Evolutionary conservation across 2,113 vertebrate genomes (phyloP).

Genomic region (Aphyosemion australe): DNA sequence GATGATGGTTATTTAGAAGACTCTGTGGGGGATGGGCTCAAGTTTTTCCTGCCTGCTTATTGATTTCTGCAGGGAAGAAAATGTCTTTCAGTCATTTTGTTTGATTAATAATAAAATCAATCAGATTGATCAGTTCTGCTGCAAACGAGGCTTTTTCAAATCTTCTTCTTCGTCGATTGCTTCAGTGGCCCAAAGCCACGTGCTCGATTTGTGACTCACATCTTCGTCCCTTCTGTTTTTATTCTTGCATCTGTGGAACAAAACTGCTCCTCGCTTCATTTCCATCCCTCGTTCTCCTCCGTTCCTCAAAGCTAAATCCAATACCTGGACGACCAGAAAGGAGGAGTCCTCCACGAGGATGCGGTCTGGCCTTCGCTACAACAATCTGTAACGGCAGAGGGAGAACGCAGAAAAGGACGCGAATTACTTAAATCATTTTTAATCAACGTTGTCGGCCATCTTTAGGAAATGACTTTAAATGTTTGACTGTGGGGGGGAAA

Average conservation of each 20-base stretch:
- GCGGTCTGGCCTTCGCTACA: constrained; percentile 7
- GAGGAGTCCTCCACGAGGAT: constrained; percentile 14
- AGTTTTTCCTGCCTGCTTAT: constrained; percentile 12
- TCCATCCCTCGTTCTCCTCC: constrained; percentile 27
- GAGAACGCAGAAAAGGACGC: too few species aligned
- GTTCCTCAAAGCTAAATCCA: constrained; percentile 55
- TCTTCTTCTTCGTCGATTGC: neutral
- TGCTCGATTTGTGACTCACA: constrained; percentile 19
- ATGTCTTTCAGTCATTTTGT: constrained; percentile 10
- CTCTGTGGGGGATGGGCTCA: constrained; percentile 29
- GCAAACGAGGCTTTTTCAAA: too few species aligned
- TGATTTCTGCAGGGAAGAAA: constrained; percentile 28
- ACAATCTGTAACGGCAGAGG: neutral
- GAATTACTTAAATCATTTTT: too few species aligned
- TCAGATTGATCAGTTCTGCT: neutral
- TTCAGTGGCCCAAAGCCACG: constrained; percentile 2
- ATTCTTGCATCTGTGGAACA: constrained; percentile 22
- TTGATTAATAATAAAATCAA: constrained; percentile 34
- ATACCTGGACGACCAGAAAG: constrained; percentile 38
- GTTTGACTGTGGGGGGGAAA: too few species aligned
- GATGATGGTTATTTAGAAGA: constrained; percentile 51
- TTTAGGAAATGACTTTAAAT: too few species aligned
- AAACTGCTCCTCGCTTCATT: constrained; percentile 33
- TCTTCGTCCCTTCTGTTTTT: constrained; percentile 16
- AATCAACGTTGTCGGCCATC: too few species aligned